Base-by-base conservation (phyloP, 2,797 vertebrate genomes). In the Lutjanus argentimaculatus region DNA sequence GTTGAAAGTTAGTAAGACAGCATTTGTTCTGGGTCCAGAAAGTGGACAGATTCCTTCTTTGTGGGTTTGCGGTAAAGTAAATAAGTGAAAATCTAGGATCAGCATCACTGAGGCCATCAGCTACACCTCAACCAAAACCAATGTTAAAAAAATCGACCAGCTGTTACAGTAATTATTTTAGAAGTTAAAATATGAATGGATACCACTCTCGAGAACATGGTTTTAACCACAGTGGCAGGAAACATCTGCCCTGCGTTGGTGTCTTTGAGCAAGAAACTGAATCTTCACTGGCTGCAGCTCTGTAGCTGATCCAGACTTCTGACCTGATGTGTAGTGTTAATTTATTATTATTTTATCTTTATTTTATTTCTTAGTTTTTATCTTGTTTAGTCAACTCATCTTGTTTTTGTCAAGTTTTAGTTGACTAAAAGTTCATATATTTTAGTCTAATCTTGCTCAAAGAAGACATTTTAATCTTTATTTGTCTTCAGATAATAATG, bases 61-160 rank as follows among this genome's bases (percentile, higher is more conserved):
- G 79, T 75, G 82, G 85, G 51, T 82, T 88, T 84, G 79, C 11
- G 83, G 85, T 45, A 8, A 66, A 83, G 72, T 72, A 73, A 85
- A 89, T 71, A 67, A 42, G 72, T 80, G 74, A 86, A 89, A 80
- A 83, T 85, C 81, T 74, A 21, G 67, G 84, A 79, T 90, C 85
- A 82, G 83, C 86, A 78, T 87, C 80, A 67, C 42, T 75, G 83
- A 64, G 82, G 73, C 85, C 77, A 58, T 85, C 80, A 83, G 51
- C 71, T 64, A 73, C 80, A 79, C 73, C 76, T 84, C 87, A 82
- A 57, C 71, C 79, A 25, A 59, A 84, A 83, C 81, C 87, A 10
- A 8, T 0, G 70, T 80, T 46, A 13, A 14, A 42, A 77, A 52
- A 78, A 61, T 51, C 58, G 63, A 52, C 14, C 87, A 86, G 85